Percentiles rank a stretch among this genome's conserved stretches.
Conservation (phyloP, 2,888 invertebrate genomes). For the Mamestra brassicae region DNA sequence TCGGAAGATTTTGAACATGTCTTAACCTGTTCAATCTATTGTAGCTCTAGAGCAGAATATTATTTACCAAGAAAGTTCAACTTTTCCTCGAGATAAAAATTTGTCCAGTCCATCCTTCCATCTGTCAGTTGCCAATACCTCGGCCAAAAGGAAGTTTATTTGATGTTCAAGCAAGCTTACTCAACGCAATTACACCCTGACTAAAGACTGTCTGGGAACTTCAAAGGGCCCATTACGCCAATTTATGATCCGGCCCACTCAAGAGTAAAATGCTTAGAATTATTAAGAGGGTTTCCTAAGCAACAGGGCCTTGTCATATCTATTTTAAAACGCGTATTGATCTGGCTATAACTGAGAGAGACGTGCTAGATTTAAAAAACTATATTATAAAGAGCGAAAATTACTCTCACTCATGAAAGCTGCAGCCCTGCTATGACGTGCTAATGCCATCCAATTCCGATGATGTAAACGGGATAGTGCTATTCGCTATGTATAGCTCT, state of each 20-base stretch:
- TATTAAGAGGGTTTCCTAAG: constrained; percentile 28
- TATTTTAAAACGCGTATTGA: constrained; percentile 35
- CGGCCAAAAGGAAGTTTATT: constrained; percentile 5
- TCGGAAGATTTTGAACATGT: background rate
- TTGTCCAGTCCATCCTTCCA: background rate
- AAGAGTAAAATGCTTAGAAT: constrained; percentile 17
- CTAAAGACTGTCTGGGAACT: constrained; percentile 17
- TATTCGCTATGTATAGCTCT: too few species aligned
- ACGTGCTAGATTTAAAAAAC: too few species aligned
- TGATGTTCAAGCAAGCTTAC: constrained; percentile 13
- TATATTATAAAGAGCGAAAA: too few species aligned
- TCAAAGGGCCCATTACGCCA: constrained; percentile 15
- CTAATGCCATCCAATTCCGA: too few species aligned
- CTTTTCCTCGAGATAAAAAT: background rate
- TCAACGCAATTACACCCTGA: constrained; percentile 10
- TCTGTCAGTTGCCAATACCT: constrained; percentile 3
- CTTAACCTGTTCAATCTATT: background rate
- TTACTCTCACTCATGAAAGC: too few species aligned
- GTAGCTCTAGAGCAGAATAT: background rate
- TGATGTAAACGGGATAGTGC: too few species aligned
- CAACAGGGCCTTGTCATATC: background rate
- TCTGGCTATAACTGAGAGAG: background rate
- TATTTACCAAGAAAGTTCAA: background rate
- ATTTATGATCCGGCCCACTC: constrained; percentile 8
- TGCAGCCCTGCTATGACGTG: too few species aligned